Evolutionary conservation across 2,888 invertebrate genomes (phyloP), one percentile per base, ranked within the genome.

Genomic region (Oligia strigilis): DNA sequence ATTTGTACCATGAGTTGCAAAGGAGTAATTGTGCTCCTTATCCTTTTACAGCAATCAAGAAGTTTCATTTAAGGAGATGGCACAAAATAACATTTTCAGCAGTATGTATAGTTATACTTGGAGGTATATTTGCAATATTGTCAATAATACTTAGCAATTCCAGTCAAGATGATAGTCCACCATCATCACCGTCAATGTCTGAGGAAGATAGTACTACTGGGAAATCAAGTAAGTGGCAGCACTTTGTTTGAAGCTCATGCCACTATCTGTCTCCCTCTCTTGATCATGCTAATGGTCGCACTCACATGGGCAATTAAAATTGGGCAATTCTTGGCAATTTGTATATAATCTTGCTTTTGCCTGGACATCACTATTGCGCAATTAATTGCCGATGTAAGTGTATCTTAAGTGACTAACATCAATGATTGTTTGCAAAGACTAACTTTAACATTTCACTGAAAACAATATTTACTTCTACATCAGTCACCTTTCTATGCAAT

Each of bases 61-160:
- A 90, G 52, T 88, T 91, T 79, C 86, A 92, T 78, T 80, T 95
- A 49, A 89, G 92, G 70, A 88, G 91, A 43, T 95, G 95, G 95
- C 92, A 95, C 78, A 95, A 95, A 88, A 82, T 95, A 79, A 92
- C 92, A 46, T 92, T 95, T 74, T 93, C 92, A 40, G 92, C 92
- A 43, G 82, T 94, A 11, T 94, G 93, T 89, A 86, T 95, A 78
- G 87, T 93, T 70, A 81, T 95, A 58, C 86, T 96, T 67, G 94
- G 93, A 62, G 93, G 94, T 49, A 91, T 95, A 82, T 92, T 94
- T 90, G 94, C 94, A 40, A 89, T 95, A 78, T 86, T 94, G 49
- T 89, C 94, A 75, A 84, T 94, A 77, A 90, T 93, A 72, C 90
- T 94, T 82, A 91, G 87, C 72, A 92, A 93, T 76, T 84, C 82